phyloP scores from a whole-genome alignment of 2,888 invertebrate species.

The Campaea margaritaria region DNA sequence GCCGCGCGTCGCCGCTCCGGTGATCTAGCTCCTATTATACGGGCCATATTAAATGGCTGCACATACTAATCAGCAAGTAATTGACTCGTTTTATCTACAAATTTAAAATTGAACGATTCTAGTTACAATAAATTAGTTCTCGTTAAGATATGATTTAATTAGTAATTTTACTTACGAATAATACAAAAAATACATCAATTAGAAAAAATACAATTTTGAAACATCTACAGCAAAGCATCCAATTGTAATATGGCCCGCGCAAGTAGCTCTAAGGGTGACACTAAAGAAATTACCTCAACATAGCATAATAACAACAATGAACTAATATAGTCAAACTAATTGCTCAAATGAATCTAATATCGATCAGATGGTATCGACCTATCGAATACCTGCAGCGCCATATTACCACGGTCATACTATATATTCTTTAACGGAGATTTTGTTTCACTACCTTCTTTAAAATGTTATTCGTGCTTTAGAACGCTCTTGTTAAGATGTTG shows the following conservation, averaged over 20 bases:
- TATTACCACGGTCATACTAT: constrained; percentile 48
- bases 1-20: constrained; percentile 29
- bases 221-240: constrained; percentile 26
- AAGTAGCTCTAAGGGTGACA: constrained; percentile 68
- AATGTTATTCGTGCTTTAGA: not conserved
- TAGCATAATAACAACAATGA: constrained; percentile 75
- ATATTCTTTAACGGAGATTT: constrained; percentile 44
- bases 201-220: constrained; percentile 18
- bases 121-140: constrained; percentile 31
- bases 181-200: constrained; percentile 15
- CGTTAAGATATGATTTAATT: constrained; percentile 30
- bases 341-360: constrained; percentile 82
- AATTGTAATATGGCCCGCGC: constrained; percentile 59
- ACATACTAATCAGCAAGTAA: constrained; percentile 37
- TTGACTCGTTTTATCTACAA: constrained; percentile 39
- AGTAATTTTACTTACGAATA: constrained; percentile 20
- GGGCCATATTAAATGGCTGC: constrained; percentile 56
- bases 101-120: constrained; percentile 36
- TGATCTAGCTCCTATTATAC: constrained; percentile 54
- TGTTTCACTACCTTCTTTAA: not conserved
- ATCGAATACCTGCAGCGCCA: constrained; percentile 63
- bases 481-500: not conserved
- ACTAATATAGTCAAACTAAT: constrained; percentile 75
- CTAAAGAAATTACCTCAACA: constrained; percentile 75
- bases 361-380: constrained; percentile 81